Evolutionary conservation across 1,140 invertebrate genomes (phyloP).

Genomic region (Drosophila ambigua): DNA sequence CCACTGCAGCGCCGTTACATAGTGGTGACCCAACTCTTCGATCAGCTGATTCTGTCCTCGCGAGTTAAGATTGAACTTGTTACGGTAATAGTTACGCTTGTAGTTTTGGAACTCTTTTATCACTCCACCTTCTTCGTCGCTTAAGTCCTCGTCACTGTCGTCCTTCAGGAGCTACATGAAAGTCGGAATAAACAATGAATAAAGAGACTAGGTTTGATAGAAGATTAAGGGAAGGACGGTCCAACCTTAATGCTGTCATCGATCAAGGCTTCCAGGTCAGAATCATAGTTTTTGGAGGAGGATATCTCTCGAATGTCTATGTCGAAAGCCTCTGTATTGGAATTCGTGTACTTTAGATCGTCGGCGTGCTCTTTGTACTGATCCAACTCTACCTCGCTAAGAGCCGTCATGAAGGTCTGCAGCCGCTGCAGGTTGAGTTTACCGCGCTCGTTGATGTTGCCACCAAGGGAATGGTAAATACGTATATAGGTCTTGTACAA

Average conservation of each 20-base stretch:
- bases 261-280: slow-evolving; percentile 69
- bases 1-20: slow-evolving; percentile 97
- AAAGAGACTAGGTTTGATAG: not conserved
- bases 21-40: slow-evolving; percentile 87
- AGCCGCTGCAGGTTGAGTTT: slow-evolving; percentile 93
- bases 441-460: slow-evolving; percentile 96
- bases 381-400: slow-evolving; percentile 92
- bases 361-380: slow-evolving; percentile 93
- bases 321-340: slow-evolving; percentile 86
- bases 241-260: slow-evolving; percentile 62
- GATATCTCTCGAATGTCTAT: slow-evolving; percentile 58
- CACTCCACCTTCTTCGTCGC: slow-evolving; percentile 84
- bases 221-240: not conserved
- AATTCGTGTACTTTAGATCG: slow-evolving; percentile 94
- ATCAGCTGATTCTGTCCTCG: slow-evolving; percentile 88
- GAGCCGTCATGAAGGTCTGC: slow-evolving; percentile 92
- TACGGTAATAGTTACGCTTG: slow-evolving; percentile 96
- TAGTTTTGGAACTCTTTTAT: slow-evolving; percentile 91
- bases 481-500: slow-evolving; percentile 95
- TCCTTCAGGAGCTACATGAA: slow-evolving; percentile 47
- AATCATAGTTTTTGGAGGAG: slow-evolving; percentile 71
- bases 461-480: slow-evolving; percentile 93
- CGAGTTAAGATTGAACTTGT: slow-evolving; percentile 92
- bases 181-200: not conserved
- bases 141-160: slow-evolving; percentile 84